phyloP scores from a whole-genome alignment of 2,888 invertebrate genomes.

The Leucania comma region DNA sequence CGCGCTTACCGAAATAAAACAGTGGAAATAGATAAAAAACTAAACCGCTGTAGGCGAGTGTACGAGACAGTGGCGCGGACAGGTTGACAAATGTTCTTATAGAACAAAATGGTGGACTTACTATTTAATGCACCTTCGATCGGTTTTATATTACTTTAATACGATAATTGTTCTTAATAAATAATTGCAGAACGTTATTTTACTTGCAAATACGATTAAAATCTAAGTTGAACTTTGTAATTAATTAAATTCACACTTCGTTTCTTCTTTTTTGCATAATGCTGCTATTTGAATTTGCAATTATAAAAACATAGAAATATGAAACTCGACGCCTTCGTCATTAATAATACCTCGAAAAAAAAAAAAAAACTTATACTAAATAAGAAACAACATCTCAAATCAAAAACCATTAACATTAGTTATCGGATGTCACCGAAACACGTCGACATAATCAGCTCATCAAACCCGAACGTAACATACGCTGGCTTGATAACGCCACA shows the following conservation, averaged over 20 bases:
- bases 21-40: slow-evolving; percentile 87
- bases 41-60: slow-evolving; percentile 79
- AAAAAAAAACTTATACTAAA: not conserved
- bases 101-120: slow-evolving; percentile 51
- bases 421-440: slow-evolving; percentile 63
- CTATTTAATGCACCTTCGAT: slow-evolving; percentile 44
- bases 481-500: slow-evolving; percentile 79
- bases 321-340: not conserved
- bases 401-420: slow-evolving; percentile 54
- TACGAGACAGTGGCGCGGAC: slow-evolving; percentile 77
- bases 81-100: slow-evolving; percentile 75
- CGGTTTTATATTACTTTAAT: slow-evolving; percentile 28
- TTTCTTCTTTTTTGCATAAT: not conserved
- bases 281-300: not conserved
- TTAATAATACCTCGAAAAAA: no score
- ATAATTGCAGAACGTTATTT: slow-evolving; percentile 14
- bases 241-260: slow-evolving; percentile 6
- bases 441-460: slow-evolving; percentile 69
- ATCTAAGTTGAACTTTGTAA: slow-evolving; percentile 21
- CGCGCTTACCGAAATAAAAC: slow-evolving; percentile 83
- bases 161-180: slow-evolving; percentile 27
- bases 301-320: not conserved
- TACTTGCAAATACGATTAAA: slow-evolving; percentile 29
- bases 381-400: slow-evolving; percentile 7
- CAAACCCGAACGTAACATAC: slow-evolving; percentile 74